Evolutionary conservation across 2,797 vertebrate genomes (phyloP).

Genomic region (Myiotriccus ornatus): DNA sequence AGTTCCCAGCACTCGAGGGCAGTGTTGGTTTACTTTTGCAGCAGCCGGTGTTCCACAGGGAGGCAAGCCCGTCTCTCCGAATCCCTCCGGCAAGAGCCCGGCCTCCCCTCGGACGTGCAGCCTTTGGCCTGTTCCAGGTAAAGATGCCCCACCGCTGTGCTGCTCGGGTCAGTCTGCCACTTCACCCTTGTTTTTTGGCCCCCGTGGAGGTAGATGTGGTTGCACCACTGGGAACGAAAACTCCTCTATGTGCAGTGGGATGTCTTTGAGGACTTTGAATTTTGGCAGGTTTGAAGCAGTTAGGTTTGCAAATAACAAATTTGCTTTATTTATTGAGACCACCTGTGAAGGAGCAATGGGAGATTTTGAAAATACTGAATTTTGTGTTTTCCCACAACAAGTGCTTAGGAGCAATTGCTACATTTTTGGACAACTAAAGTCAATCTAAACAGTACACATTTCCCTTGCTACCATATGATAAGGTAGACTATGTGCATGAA

Average conservation of each 20-base stretch:
- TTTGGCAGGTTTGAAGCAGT: neutral
- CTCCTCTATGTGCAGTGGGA: neutral
- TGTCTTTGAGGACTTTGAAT: neutral
- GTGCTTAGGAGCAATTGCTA: neutral
- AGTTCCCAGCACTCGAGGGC: constrained; percentile 15
- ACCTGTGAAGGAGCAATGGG: neutral
- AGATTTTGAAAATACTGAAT: neutral
- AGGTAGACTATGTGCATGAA: neutral
- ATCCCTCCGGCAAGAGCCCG: accelerated
- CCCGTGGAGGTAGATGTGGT: neutral
- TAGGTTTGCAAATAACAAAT: neutral
- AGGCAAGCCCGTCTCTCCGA: too few relatives aligned
- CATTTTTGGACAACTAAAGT: neutral
- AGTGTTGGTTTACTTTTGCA: neutral
- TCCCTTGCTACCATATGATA: neutral
- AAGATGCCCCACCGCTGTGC: too few relatives aligned
- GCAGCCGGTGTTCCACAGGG: accelerated
- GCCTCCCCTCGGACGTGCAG: neutral
- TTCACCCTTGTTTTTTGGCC: neutral
- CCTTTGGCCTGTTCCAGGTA: neutral
- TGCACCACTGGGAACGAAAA: neutral
- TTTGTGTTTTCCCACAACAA: neutral
- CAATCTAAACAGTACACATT: neutral
- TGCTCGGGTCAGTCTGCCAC: neutral
- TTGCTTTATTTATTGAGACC: neutral